Evolutionary conservation across 2,888 invertebrate genomes (phyloP).

Genomic region (Sericinus montela): DNA sequence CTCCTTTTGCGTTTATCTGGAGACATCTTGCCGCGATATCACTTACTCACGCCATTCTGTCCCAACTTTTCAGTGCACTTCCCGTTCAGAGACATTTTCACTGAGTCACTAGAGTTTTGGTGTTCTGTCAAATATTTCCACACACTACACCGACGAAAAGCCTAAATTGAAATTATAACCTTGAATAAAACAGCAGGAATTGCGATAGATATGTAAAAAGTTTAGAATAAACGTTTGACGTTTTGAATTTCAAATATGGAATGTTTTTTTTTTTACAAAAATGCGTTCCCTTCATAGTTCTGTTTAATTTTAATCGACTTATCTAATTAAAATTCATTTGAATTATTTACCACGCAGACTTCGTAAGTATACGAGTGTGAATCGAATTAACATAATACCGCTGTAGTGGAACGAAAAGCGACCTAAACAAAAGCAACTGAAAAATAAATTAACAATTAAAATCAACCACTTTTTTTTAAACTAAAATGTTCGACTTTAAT

Average conservation of each 20-base stretch:
- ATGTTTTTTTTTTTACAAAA: no score
- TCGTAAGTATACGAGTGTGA: not conserved
- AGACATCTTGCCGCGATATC: conserved; percentile 59
- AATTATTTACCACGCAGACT: conserved; percentile 4
- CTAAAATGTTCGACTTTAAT: no score
- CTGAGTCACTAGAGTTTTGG: conserved; percentile 45
- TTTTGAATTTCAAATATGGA: no score
- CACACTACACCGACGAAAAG: conserved; percentile 23
- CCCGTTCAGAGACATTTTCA: conserved; percentile 41
- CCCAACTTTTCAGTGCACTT: conserved; percentile 32
- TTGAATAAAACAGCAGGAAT: conserved; percentile 22
- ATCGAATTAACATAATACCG: conserved; percentile 6
- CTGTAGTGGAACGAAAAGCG: not conserved
- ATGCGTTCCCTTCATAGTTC: no score
- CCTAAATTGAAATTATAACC: conserved; percentile 26
- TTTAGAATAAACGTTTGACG: not conserved
- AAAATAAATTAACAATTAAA: not conserved
- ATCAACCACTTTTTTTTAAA: not conserved
- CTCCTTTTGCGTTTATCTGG: conserved; percentile 68
- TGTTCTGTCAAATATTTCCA: conserved; percentile 31
- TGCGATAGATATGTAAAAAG: not conserved
- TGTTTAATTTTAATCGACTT: not conserved
- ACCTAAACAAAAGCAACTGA: not conserved
- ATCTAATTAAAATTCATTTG: conserved; percentile 1
- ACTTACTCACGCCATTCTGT: conserved; percentile 36